phyloP scores from a whole-genome alignment of 37 sponge, comb jelly and placozoan species.

The Haliclona indistincta region DNA sequence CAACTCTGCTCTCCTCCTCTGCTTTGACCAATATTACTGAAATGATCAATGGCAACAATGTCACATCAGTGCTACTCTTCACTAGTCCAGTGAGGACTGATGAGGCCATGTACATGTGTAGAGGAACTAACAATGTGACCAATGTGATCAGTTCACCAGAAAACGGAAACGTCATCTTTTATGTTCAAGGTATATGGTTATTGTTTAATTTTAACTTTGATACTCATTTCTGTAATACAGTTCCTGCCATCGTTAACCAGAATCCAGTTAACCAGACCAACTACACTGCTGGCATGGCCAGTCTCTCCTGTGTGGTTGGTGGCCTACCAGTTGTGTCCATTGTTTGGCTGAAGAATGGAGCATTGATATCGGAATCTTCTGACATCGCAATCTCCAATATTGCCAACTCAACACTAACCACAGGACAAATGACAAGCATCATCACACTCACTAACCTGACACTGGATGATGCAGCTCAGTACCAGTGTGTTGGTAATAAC shows the following conservation, averaged over 20 bases:
- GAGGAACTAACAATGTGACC: not conserved
- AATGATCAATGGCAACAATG: not conserved
- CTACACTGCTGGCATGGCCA: constrained; percentile 6
- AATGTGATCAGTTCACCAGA: constrained; percentile 2
- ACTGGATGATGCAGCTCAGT: not conserved
- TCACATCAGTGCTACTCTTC: constrained; percentile 1
- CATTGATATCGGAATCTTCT: not conserved
- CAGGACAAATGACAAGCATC: not conserved
- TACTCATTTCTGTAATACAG: no score
- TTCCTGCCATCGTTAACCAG: not conserved
- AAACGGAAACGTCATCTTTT: not conserved
- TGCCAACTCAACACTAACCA: not conserved
- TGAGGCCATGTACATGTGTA: not conserved
- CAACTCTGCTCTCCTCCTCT: not conserved
- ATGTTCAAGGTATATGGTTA: constrained; percentile 7
- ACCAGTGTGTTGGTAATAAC: constrained; percentile 10
- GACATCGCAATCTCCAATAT: not conserved
- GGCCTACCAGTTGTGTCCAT: constrained; percentile 3
- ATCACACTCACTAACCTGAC: not conserved
- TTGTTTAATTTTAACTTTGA: no score
- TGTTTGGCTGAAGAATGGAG: constrained; percentile 4
- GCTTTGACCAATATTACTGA: not conserved
- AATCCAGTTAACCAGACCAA: not conserved
- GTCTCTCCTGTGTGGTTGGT: not conserved
- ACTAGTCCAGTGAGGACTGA: not conserved